Conservation (phyloP, 2,113 vertebrate genomes). For the Hylia prasina region DNA sequence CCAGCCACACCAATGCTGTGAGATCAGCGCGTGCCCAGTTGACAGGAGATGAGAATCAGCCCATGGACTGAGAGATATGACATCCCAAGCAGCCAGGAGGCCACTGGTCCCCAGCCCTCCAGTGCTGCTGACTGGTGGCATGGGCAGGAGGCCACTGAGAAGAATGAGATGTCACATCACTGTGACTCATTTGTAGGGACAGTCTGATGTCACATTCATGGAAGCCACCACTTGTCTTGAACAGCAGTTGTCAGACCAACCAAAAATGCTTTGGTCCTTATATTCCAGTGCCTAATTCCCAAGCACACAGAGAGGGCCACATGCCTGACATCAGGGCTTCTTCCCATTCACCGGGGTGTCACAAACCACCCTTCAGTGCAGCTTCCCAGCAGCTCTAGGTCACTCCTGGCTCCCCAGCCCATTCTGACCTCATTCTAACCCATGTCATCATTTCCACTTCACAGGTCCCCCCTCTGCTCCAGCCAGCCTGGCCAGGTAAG, state of each 20-base stretch:
- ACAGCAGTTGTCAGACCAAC: background rate
- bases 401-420: background rate
- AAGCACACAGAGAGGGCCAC: background rate
- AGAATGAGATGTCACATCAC: background rate
- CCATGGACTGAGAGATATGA: background rate
- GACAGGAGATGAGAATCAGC: background rate
- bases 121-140: background rate
- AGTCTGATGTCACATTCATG: background rate
- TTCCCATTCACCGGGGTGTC: background rate
- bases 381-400: background rate
- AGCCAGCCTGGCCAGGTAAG: constrained; percentile 49
- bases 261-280: background rate
- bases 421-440: background rate
- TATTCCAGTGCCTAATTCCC: background rate
- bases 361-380: background rate
- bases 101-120: accelerated
- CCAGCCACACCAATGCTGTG: background rate
- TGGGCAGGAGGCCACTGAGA: background rate
- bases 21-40: background rate
- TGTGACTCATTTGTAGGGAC: accelerated
- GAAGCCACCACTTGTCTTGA: background rate
- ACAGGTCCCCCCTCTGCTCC: constrained; percentile 19
- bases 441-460: background rate
- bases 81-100: background rate
- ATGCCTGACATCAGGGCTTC: background rate